Evolutionary conservation across 2,888 invertebrate species (phyloP), one percentile per base, ranked within the genome.

Genomic region (Pterobdella sp.): DNA sequence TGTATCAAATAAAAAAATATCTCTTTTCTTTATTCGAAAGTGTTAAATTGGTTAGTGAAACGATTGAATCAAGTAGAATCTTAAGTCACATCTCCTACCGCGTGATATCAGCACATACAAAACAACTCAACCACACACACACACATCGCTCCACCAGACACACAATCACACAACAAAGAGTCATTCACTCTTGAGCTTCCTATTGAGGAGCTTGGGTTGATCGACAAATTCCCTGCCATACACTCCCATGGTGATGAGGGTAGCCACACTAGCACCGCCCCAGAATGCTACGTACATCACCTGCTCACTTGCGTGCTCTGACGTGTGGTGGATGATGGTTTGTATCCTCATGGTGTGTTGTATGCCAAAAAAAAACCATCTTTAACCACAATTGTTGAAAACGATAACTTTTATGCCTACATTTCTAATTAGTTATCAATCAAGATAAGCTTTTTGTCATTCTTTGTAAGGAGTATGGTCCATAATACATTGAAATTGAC

Each of bases 161-260:
- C 34, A 26, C 36, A 7, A 14, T 22, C 68, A 26, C 34, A 42
- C 72, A 7, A 2, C 68, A 18, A 18, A 32, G 52, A 35, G 68
- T 77, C 74, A 82, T 73, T 81, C 81, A 32, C 73, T 76, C 76
- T 81, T 81, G 73, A 78, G 70, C 70, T 82, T 82, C 72, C 79
- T 79, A 68, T 79, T 80, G 1, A 80, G 79, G 29, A 87, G 82
- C 77, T 83, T 83, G 14, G 97, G 97, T 86, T 90, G 90, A 85
- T 97, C 94, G 68, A 97, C 96, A 85, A 94, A 97, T 83, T 96
- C 94, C 64, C 88, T 88, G 77, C 96, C 96, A 83, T 93, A 91
- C 79, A 90, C 87, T 79, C 94, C 91, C 75, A 93, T 93, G 72
- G 89, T 88, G 52, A 89, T 88, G 63, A 88, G 82, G 2, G 93